Conservation (phyloP, 1,140 invertebrate species). For the honey bee (Apis mellifera) region Amel_HAv3.1 CM009932.2:5383501-5384000, state of each 20-base stretch:
- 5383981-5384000: constrained; percentile 55
- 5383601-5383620: constrained; percentile 75
- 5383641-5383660: constrained; percentile 36
- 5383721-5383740: constrained; percentile 60
- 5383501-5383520: constrained; percentile 74
- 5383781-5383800: constrained; percentile 4
- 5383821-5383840: constrained; percentile 53
- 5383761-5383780: background rate
- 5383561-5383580: constrained; percentile 38
- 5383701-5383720: constrained; percentile 44
- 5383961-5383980: constrained; percentile 25
- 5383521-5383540: constrained; percentile 42
- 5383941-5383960: constrained; percentile 37
- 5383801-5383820: constrained; percentile 4
- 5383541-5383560: constrained; percentile 23
- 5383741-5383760: constrained; percentile 43
- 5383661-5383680: background rate
- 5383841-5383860: constrained; percentile 47
- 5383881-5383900: constrained; percentile 47
- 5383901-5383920: constrained; percentile 36
- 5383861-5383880: constrained; percentile 59
- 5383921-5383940: constrained; percentile 44
- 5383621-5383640: constrained; percentile 72
- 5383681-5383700: constrained; percentile 14
- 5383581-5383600: constrained; percentile 70